Percentiles rank a stretch among this genome's conserved stretches.
Evolutionary conservation across 1,140 invertebrate species (phyloP).

Genomic region (Mactra quadrangularis): DNA sequence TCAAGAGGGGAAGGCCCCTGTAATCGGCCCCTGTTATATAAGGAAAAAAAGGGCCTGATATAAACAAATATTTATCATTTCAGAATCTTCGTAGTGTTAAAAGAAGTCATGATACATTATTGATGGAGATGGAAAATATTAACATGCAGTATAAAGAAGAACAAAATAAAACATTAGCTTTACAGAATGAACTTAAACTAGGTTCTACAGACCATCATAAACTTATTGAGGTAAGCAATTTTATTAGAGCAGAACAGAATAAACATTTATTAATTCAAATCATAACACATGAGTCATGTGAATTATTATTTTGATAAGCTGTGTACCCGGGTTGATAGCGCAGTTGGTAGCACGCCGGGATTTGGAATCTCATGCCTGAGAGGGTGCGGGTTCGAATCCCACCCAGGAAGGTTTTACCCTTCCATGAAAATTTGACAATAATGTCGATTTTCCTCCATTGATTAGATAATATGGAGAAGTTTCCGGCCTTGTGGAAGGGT

Average conservation of each 20-base stretch:
- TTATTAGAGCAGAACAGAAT: no score
- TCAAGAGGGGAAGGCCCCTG: no score
- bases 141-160: constrained; percentile 83
- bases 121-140: constrained; percentile 83
- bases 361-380: no score
- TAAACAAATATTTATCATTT: constrained; percentile 46
- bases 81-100: constrained; percentile 82
- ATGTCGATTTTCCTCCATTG: no score
- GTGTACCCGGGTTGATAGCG: neutral
- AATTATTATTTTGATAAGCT: neutral
- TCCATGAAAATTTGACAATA: no score
- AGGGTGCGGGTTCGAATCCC: no score
- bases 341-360: no score
- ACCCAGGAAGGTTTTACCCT: no score
- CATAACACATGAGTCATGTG: neutral
- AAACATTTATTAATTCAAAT: neutral
- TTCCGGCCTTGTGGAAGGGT: no score
- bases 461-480: no score
- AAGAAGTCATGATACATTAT: constrained; percentile 81
- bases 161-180: constrained; percentile 80
- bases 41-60: no score
- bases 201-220: constrained; percentile 73
- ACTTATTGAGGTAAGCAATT: constrained; percentile 71
- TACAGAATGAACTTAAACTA: constrained; percentile 81
- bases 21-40: no score